Base-by-base conservation (phyloP, 2,888 invertebrate species). In the Coenonympha arcania region DNA sequence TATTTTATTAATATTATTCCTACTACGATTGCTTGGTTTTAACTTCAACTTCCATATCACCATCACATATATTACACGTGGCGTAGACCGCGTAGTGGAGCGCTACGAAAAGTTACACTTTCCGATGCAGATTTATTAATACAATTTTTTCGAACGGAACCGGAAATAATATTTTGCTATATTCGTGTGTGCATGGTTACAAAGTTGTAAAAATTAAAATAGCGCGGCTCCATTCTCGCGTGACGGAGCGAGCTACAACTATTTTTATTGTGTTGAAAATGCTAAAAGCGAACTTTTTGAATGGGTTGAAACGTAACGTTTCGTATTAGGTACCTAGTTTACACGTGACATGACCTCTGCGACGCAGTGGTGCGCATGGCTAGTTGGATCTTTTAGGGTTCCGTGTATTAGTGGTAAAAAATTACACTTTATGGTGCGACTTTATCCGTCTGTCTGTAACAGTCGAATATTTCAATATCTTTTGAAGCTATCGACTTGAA, bases 201-300 rank as follows among this genome's bases (percentile, higher is more conserved):
- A 39, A 39, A 24, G 22, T 39, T 39, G 24, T 39, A 39, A 24
- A 37, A 37, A 13, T 15, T 24, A 24, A 39, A 22, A 15, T 22
- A 5, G 39, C 15, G 20, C 24, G 39, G 22, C 39, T 28, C 13
- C 8, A 20, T 30, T 43, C 19, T 43, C 16, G 43, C 31, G 20
- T 43, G 43, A 43, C 31, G 22, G 9, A 4, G 31, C 13, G 20
- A 43, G 31, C 15, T 43, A 20, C 31, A 43, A 31, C 43, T 43
- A 43, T 43, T 43, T 43, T 31, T 19, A 22, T 31, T 11, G 43
- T 31, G 30, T 33, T 31, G 9, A 15, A 43, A 43, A 22, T 15
- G 43, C 15, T 39, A 39, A 22, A 39, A 39, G 9, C 24, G 39
- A 9, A 24, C 9, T 24, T 39, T 39, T 22, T 39, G 24, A 39